Conservation (phyloP, 1,140 invertebrate genomes). For the Geopemphigus sp. region DNA sequence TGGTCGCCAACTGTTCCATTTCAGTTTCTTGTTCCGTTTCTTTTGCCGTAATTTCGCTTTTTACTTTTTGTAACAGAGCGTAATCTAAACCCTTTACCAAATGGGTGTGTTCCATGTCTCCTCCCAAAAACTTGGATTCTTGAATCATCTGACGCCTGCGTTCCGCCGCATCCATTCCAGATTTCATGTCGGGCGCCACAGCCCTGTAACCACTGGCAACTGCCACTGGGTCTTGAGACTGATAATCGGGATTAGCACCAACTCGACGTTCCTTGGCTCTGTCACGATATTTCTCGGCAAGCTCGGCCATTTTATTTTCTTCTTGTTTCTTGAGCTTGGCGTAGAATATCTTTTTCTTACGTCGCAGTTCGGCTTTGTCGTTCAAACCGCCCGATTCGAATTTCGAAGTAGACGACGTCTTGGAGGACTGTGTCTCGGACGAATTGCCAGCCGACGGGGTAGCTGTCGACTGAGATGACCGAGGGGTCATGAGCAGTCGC, state of each 20-base stretch:
- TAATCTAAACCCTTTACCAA: conserved; percentile 99
- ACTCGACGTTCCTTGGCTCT: conserved; percentile 91
- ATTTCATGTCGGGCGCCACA: conserved; percentile 92
- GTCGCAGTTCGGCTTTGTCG: conserved; percentile 68
- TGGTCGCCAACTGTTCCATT: conserved; percentile 67
- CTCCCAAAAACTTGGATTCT: conserved; percentile 99
- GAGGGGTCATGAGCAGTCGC: conserved; percentile 91
- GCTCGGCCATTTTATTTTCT: conserved; percentile 90
- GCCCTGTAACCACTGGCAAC: conserved; percentile 89
- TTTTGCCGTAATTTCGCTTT: conserved; percentile 76
- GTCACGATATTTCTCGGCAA: conserved; percentile 94
- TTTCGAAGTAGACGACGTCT: conserved; percentile 27
- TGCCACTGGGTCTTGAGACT: conserved; percentile 78
- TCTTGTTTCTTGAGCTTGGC: conserved; percentile 93
- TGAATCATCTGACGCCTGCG: conserved; percentile 92
- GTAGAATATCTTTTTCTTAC: conserved; percentile 89
- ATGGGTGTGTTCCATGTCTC: conserved; percentile 99
- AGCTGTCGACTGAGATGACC: conserved; percentile 61
- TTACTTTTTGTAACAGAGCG: conserved; percentile 94
- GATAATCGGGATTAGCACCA: conserved; percentile 76
- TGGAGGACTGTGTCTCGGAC: conserved; percentile 6
- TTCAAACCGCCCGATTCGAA: conserved; percentile 57
- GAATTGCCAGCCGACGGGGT: conserved; percentile 5
- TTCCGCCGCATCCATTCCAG: conserved; percentile 92
- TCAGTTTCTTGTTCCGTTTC: conserved; percentile 83